phyloP scores from a whole-genome alignment of 2,797 vertebrate genomes.

The Rhynchotus rufescens region DNA sequence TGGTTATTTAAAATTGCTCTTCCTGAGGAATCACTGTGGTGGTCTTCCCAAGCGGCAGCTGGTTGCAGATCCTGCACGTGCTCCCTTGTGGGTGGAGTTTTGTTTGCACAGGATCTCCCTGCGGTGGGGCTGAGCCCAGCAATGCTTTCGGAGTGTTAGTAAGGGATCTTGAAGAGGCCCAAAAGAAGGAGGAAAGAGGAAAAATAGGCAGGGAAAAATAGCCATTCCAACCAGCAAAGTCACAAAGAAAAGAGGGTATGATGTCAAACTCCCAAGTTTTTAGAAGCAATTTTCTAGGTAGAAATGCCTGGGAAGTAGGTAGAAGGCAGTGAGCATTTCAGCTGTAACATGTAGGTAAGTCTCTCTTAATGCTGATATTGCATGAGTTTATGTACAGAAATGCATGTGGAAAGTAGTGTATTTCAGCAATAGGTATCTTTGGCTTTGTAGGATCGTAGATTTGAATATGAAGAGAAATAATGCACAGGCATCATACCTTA shows the following conservation, averaged over 20 bases:
- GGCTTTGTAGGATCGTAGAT: constrained; percentile 44
- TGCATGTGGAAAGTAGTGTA: constrained; percentile 63
- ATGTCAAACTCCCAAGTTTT: constrained; percentile 60
- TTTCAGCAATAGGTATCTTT: constrained; percentile 30
- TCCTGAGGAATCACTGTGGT: not conserved
- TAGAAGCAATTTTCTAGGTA: constrained; percentile 54
- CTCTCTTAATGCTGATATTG: constrained; percentile 67
- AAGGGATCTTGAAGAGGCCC: constrained; percentile 20
- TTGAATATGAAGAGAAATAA: constrained; percentile 13
- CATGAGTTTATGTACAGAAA: constrained; percentile 75
- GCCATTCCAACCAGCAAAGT: constrained; percentile 71
- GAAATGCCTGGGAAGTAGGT: constrained; percentile 61
- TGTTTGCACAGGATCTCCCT: not conserved
- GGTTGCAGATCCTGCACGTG: not conserved
- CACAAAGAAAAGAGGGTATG: constrained; percentile 70
- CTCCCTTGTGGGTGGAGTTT: not conserved
- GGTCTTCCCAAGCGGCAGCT: not conserved
- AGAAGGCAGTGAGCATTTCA: constrained; percentile 67
- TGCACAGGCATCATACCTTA: not conserved
- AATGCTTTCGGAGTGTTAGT: constrained; percentile 1
- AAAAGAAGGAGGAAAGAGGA: not conserved
- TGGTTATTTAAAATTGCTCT: not conserved
- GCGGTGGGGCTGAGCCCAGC: not conserved
- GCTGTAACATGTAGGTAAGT: constrained; percentile 62
- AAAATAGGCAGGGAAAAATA: constrained; percentile 52